Evolutionary conservation across 2,888 invertebrate species (phyloP).

Genomic region (Drosophila colorata): DNA sequence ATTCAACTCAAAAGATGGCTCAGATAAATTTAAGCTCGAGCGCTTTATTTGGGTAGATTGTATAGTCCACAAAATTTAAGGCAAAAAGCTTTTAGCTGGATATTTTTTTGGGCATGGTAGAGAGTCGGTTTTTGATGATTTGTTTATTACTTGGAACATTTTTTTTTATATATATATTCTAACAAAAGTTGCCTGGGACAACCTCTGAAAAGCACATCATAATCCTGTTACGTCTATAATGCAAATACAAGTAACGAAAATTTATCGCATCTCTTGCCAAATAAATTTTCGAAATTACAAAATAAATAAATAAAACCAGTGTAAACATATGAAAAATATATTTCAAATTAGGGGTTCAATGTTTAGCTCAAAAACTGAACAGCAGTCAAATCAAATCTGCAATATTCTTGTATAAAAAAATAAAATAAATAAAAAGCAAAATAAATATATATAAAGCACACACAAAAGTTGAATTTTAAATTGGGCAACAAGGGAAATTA

Average conservation of each 20-base stretch:
- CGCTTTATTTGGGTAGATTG: not conserved
- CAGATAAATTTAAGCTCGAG: too few species aligned
- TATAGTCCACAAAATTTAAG: not conserved
- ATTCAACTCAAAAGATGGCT: not conserved
- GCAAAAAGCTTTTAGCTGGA: not conserved
- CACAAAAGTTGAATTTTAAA: conserved; percentile 53
- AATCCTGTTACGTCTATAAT: not conserved
- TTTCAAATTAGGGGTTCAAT: not conserved
- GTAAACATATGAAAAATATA: not conserved
- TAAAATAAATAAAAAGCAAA: conserved; percentile 15
- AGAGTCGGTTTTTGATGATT: not conserved
- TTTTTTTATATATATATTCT: not conserved
- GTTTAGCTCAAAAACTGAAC: not conserved
- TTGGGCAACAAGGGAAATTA: conserved; percentile 26
- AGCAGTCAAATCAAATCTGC: conserved; percentile 10
- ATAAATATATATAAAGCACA: conserved; percentile 11
- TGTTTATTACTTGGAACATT: not conserved
- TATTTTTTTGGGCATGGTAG: not conserved
- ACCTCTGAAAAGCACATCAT: not conserved
- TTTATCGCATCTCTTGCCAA: not conserved
- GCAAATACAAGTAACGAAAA: not conserved
- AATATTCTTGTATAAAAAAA: conserved; percentile 2
- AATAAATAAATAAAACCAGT: conserved; percentile 2
- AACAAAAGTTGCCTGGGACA: not conserved
- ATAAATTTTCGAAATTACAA: not conserved